phyloP scores from a whole-genome alignment of 2,113 vertebrate species.

The Mustela nigripes region DNA sequence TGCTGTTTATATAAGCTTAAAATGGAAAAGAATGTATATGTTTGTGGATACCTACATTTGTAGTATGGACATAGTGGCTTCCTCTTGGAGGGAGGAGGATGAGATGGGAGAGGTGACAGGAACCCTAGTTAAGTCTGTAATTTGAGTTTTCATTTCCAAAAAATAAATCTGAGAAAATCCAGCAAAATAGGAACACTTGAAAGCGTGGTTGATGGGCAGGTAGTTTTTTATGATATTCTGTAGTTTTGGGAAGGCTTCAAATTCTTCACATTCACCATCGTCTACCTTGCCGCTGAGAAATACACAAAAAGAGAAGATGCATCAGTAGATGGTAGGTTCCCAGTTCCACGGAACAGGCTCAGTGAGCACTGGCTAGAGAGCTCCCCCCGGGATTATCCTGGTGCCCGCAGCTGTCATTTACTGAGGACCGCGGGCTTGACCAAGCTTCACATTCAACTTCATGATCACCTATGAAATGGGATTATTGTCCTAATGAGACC shows the following conservation, averaged over 20 bases:
- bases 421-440: accelerated
- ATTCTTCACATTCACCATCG: neutral
- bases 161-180: neutral
- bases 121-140: neutral
- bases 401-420: neutral
- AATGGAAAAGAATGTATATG: neutral
- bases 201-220: neutral
- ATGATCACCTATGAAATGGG: neutral
- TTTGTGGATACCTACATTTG: neutral
- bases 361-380: accelerated
- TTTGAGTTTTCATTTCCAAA: slow-evolving; percentile 46
- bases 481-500: neutral
- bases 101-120: neutral
- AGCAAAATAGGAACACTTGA: neutral
- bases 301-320: neutral
- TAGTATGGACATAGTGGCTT: neutral
- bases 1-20: neutral
- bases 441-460: neutral
- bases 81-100: neutral
- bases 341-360: neutral
- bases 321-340: neutral
- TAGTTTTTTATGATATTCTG: neutral
- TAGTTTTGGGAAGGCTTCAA: neutral
- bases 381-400: accelerated
- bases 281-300: neutral